Base-by-base conservation (phyloP, 2,113 vertebrate genomes). In the Nanorana parkeri region DNA sequence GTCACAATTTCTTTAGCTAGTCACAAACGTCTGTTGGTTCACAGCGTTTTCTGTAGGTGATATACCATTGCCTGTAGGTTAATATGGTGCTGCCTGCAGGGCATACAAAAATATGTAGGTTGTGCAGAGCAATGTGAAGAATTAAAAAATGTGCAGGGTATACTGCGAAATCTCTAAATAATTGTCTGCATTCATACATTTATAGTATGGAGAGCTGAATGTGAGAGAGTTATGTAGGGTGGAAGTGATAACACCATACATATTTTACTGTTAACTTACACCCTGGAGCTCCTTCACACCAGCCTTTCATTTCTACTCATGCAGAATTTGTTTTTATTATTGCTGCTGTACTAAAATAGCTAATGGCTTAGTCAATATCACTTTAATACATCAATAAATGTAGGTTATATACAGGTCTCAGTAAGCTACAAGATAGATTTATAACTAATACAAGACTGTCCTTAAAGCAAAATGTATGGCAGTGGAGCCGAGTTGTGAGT, bases 31-130 rank as follows among this genome's bases (percentile, higher is more conserved):
- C 68, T 41, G 36, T 71, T 71, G 51, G 51, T 58, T 79, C 41
- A 68, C 7, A 32, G 51, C n/a, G n/a, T 29, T 58, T 15, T 54
- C 63, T 68, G 41, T 67, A 32, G 21, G 61, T 78, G 19, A 32
- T 66, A 55, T 52, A 68, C n/a, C 56, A 21, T 29, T 68, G 65
- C 65, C 64, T 79, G 77, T 29, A 61, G 72, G 72, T 61, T 75
- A n/a, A 75, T 60, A 23, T 75, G 13, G 26, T 73, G 24, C 52
- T 73, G 71, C 71, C 71, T 68, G 24, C 71, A 29, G 71, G 71
- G 71, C 58, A 60, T 60, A 74, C 29, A 75, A 36, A 75, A 61
- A 36, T 61, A 61, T 41, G 72, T 29, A 61, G 72, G n/a, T 61
- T 75, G 23, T 61, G 36, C 29, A 75, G 28, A 20, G 55, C 55